phyloP scores from a whole-genome alignment of 2,113 vertebrate species.

The Oreochromis niloticus region DNA sequence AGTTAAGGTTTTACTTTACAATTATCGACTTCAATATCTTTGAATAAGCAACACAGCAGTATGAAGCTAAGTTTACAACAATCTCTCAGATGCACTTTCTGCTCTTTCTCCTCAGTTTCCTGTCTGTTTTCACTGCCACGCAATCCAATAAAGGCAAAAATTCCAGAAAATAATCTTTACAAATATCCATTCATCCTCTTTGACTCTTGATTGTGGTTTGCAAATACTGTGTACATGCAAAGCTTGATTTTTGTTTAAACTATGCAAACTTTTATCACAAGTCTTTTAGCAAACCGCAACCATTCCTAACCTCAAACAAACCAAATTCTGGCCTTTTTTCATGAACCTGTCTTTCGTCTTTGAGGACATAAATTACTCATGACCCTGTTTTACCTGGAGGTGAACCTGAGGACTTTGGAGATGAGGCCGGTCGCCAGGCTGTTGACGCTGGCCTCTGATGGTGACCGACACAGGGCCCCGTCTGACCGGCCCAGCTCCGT shows the following conservation, averaged over 20 bases:
- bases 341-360: background rate
- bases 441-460: constrained; percentile 58
- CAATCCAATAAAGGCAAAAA: background rate
- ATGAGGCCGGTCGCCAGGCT: constrained; percentile 65
- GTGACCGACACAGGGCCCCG: constrained; percentile 57
- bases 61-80: background rate
- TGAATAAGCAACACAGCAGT: background rate
- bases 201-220: background rate
- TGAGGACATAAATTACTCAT: background rate
- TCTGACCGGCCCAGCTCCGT: constrained; percentile 35
- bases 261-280: background rate
- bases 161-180: background rate
- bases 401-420: constrained; percentile 71
- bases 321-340: background rate
- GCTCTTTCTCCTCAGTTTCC: background rate
- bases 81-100: background rate
- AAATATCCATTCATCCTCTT: background rate
- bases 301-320: background rate
- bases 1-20: background rate
- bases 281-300: background rate
- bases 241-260: background rate
- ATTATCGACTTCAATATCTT: background rate
- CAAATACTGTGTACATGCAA: background rate
- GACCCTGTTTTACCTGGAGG: constrained; percentile 62
- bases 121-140: background rate